Percentiles rank a stretch among this genome's conserved stretches.
Conservation (phyloP, 1,140 invertebrate genomes). For the Pollicipes pollicipes region DNA sequence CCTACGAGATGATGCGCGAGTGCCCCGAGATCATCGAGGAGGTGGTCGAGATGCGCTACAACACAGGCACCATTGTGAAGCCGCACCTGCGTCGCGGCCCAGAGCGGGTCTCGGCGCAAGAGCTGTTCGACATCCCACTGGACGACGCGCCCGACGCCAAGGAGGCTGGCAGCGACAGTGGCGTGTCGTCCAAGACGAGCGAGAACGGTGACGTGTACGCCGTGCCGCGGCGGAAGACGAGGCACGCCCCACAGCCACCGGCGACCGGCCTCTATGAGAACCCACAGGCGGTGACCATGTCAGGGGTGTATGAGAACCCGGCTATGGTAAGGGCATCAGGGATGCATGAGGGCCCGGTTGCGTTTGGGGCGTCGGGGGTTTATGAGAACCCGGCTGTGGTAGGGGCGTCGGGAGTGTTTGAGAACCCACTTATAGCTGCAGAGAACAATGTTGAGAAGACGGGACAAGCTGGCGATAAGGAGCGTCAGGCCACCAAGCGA, state of each 20-base stretch:
- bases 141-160: background rate
- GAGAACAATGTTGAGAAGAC: background rate
- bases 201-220: background rate
- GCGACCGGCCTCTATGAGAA: background rate
- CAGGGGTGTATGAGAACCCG: background rate
- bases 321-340: background rate
- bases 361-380: background rate
- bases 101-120: background rate
- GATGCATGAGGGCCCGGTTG: background rate
- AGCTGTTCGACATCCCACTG: background rate
- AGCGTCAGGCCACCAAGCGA: background rate
- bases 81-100: background rate
- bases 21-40: background rate
- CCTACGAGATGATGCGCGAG: background rate
- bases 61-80: background rate
- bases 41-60: background rate
- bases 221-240: background rate
- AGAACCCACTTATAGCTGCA: background rate
- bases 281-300: too few species aligned
- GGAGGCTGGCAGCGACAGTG: background rate
- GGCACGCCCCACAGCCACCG: background rate
- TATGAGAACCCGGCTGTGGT: background rate
- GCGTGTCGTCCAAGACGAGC: background rate
- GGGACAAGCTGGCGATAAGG: background rate
- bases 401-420: background rate